Conservation (phyloP, 2,888 invertebrate genomes). For the Podotricha telesiphe region DNA sequence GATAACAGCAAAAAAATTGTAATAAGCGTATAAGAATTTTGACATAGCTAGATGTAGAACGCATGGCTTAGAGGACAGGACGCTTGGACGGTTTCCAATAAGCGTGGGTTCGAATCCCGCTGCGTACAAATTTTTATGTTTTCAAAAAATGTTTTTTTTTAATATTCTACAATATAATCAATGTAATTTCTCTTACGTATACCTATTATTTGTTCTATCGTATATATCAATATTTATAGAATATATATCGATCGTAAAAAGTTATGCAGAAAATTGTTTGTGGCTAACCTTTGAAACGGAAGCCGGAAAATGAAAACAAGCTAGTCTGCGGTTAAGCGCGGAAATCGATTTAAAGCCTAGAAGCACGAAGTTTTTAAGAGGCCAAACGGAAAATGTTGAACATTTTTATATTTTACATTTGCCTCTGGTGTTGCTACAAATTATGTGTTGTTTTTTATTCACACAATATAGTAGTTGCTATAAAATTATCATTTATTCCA, state of each 20-base stretch:
- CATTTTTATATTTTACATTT: conserved; percentile 30
- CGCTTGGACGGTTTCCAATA: too few relatives aligned
- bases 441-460: neutral
- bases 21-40: too few relatives aligned
- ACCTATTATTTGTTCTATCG: neutral
- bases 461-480: neutral
- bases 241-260: conserved; percentile 14
- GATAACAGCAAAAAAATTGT: too few relatives aligned
- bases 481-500: neutral
- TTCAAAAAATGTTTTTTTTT: too few relatives aligned
- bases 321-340: conserved; percentile 47
- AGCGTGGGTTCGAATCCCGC: too few relatives aligned
- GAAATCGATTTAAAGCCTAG: conserved; percentile 45
- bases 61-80: too few relatives aligned
- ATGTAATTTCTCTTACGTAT: too few relatives aligned
- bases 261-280: conserved; percentile 34
- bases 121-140: too few relatives aligned
- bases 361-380: conserved; percentile 36
- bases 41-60: too few relatives aligned
- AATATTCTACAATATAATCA: too few relatives aligned
- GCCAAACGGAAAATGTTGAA: conserved; percentile 37
- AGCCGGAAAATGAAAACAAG: conserved; percentile 44
- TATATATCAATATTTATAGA: neutral
- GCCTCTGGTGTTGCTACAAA: neutral
- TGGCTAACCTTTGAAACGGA: conserved; percentile 40